Evolutionary conservation across 2,888 invertebrate species (phyloP), one percentile per base, ranked within the genome.

Genomic region (Patella ulyssiponensis): DNA sequence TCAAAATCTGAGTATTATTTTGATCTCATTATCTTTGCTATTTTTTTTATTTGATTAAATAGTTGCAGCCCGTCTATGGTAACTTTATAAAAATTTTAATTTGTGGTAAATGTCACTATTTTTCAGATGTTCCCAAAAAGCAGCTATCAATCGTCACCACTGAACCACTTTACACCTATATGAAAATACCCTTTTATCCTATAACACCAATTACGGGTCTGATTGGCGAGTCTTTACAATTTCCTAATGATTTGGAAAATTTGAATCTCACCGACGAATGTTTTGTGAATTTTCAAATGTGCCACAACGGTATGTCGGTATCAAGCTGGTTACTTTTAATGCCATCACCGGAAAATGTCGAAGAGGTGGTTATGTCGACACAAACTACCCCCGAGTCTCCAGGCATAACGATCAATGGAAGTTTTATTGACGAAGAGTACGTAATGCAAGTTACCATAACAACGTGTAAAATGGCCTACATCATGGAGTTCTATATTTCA

Each of bases 281-380:
- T 73, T n/a, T 80, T 15, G 72, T 73, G n/a, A 77, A 82, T 75
- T 70, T 79, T 27, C 58, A 71, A 1, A 78, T 78, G 70, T 82
- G 82, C 74, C 81, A 82, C 69, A 82, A 81, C 69, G 82, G 82
- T 17, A 69, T 81, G 56, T 75, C 76, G 2, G 51, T 82, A 14
- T 58, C 58, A 23, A 75, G 77, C 58, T 82, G 82, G 82, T 23
- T 81, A n/a, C 15, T 54, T n/a, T n/a, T 78, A 15, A 17, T 23
- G 7, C 53, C 77, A 12, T 51, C 58, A 14, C 51, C 23, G 5
- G 33, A n/a, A 3, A 20, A 12, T 5, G 23, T n/a, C 14, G 12
- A 52, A 27, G 56, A 72, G 20, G 53, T 58, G 11, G 23, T 75
- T 3, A 23, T 76, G 14, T 54, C 72, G 17, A 20, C 73, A 33